Conservation (phyloP, 2,113 vertebrate genomes). For the Phrynosoma blainvillii region DNA sequence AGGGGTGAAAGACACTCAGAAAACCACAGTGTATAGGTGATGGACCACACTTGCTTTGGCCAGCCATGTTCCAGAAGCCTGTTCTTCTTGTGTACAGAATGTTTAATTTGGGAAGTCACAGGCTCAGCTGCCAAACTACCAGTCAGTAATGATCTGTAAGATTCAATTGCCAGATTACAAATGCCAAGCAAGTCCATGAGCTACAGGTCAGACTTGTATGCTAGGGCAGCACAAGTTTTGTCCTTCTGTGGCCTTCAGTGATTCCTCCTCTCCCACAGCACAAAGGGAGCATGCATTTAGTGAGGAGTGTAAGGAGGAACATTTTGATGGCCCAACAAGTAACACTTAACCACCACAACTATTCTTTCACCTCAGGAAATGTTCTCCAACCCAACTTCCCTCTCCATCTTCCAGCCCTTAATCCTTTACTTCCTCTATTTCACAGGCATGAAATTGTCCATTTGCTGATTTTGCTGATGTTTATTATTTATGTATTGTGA, state of each 20-base stretch:
- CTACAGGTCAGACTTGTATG: background rate
- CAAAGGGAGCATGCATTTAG: background rate
- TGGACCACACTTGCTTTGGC: background rate
- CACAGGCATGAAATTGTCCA: background rate
- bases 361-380: too few relatives aligned
- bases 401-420: background rate
- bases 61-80: background rate
- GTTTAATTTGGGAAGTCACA: background rate
- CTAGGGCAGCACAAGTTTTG: too few relatives aligned
- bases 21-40: background rate
- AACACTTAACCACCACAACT: background rate
- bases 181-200: too few relatives aligned
- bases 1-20: background rate
- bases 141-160: too few relatives aligned
- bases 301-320: too few relatives aligned
- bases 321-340: background rate
- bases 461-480: too few relatives aligned
- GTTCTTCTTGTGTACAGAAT: background rate
- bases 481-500: too few relatives aligned
- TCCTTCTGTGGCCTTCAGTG: too few relatives aligned
- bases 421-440: background rate
- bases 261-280: too few relatives aligned
- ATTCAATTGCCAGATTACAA: background rate
- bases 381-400: background rate
- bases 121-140: background rate